Conservation (phyloP, 2,888 invertebrate genomes). For the Perizoma affinitatum region DNA sequence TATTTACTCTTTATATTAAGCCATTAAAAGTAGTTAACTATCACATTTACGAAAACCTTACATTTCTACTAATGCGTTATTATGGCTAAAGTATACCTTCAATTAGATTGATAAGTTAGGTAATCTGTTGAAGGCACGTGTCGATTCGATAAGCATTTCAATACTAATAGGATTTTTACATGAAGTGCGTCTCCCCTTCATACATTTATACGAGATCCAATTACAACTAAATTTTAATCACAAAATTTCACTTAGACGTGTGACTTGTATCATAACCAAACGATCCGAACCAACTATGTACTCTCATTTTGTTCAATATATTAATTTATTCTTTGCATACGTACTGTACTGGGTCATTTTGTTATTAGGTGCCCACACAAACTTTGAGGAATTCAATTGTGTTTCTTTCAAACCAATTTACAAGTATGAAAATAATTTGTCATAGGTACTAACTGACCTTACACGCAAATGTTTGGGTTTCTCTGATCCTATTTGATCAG, state of each 20-base stretch:
- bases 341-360: too few relatives aligned
- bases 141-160: slow-evolving; percentile 13
- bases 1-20: slow-evolving; percentile 28
- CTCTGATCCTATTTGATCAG: too few relatives aligned
- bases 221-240: slow-evolving; percentile 32
- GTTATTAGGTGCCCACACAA: too few relatives aligned
- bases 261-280: too few relatives aligned
- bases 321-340: not conserved
- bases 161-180: slow-evolving; percentile 8
- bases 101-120: slow-evolving; percentile 1
- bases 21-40: slow-evolving; percentile 26
- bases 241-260: too few relatives aligned
- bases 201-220: slow-evolving; percentile 44
- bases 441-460: too few relatives aligned
- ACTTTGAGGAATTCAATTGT: too few relatives aligned
- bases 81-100: slow-evolving; percentile 17
- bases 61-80: slow-evolving; percentile 19
- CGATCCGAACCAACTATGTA: not conserved
- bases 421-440: too few relatives aligned
- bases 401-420: too few relatives aligned
- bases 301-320: not conserved
- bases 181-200: slow-evolving; percentile 28
- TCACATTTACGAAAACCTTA: slow-evolving; percentile 36
- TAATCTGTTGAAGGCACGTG: slow-evolving; percentile 27
- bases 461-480: too few relatives aligned